These are phyloP conservation scores for Apodemus sylvaticus DNA, from an alignment of 2,113 vertebrate species.

Conservation along the genomic window DNA sequence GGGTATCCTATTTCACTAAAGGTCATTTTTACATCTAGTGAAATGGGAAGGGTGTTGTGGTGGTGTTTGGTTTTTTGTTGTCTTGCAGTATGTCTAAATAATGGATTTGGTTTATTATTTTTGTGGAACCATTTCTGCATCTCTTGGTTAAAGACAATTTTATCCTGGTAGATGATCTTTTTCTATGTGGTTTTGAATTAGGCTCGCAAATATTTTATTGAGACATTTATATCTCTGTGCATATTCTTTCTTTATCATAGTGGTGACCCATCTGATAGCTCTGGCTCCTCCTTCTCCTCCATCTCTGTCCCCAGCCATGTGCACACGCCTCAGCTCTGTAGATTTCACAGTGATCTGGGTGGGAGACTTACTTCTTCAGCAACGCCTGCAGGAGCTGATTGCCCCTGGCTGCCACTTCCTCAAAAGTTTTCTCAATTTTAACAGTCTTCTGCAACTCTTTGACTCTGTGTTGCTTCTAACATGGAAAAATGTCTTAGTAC, in stretches of 20 bases:
- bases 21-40: background rate
- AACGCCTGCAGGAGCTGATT: accelerated
- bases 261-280: background rate
- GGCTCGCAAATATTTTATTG: background rate
- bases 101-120: background rate
- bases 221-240: background rate
- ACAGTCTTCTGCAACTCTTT: background rate
- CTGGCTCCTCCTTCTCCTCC: background rate
- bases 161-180: background rate
- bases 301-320: background rate
- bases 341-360: background rate
- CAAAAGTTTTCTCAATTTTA: background rate
- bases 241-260: background rate
- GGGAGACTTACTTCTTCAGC: background rate
- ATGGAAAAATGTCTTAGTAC: background rate
- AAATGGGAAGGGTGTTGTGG: background rate
- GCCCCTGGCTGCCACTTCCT: no score
- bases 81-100: background rate
- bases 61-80: background rate
- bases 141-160: background rate
- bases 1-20: background rate
- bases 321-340: no score
- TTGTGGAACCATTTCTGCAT: background rate
- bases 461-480: background rate
- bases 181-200: background rate